Conservation (phyloP, 2,113 vertebrate genomes). For the Rissa tridactyla region DNA sequence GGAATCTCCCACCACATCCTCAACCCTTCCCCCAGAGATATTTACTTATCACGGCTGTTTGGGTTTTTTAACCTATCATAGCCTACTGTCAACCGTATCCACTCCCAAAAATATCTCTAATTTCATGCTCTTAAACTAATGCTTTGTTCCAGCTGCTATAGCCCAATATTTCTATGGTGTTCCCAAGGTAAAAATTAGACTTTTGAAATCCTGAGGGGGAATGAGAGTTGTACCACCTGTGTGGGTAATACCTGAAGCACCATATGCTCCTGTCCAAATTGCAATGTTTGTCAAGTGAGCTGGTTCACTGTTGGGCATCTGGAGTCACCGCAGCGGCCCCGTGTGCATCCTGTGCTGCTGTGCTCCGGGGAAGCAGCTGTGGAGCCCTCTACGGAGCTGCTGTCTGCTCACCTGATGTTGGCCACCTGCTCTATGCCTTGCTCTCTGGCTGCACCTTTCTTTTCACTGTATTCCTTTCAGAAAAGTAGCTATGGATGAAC, state of each 20-base stretch:
- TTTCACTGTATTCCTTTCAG: neutral
- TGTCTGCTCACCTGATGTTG: neutral
- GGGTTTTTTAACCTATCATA: neutral
- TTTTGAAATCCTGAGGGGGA: neutral
- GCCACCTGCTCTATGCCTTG: neutral
- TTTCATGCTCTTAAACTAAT: neutral
- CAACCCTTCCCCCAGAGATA: neutral
- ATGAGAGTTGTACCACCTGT: neutral
- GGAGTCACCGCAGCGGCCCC: neutral
- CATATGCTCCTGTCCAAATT: neutral
- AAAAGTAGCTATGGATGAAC: neutral
- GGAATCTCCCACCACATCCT: neutral
- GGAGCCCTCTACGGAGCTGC: neutral
- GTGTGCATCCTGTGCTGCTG: rapidly evolving
- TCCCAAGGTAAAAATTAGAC: neutral
- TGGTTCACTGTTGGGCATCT: neutral
- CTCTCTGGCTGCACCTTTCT: neutral
- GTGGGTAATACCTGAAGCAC: neutral
- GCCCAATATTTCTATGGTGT: neutral
- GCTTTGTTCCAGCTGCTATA: neutral
- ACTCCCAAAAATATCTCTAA: neutral
- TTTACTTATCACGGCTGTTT: neutral
- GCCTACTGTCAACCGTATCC: neutral
- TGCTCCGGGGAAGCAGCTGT: neutral
- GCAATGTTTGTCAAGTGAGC: neutral